Conservation (phyloP, 2,797 vertebrate genomes). For the Phylloscopus collybita region DNA sequence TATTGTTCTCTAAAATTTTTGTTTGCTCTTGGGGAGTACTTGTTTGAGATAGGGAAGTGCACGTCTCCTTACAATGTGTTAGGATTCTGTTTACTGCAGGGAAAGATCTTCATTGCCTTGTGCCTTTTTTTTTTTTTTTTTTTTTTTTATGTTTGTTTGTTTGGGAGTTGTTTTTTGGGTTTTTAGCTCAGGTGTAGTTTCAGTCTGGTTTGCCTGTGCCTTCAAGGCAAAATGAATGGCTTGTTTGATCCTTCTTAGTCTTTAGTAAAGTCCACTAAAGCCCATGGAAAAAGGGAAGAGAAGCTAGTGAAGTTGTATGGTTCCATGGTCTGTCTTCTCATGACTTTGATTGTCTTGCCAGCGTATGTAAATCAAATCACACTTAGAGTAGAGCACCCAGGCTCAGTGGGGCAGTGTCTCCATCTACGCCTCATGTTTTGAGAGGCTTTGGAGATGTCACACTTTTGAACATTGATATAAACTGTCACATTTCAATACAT, state of each 20-base stretch:
- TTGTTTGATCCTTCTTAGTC: neutral
- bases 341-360: neutral
- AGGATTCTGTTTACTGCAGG: neutral
- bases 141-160: too few relatives aligned
- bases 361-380: neutral
- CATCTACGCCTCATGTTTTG: neutral
- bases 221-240: neutral
- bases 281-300: neutral
- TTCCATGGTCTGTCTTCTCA: neutral
- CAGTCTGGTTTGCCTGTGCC: neutral
- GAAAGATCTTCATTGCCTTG: neutral
- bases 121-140: neutral
- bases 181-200: neutral
- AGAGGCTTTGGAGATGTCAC: neutral
- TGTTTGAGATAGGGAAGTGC: neutral
- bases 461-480: neutral
- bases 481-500: neutral
- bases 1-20: neutral
- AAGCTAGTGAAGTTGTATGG: neutral
- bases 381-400: neutral
- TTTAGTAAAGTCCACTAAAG: neutral
- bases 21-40: neutral
- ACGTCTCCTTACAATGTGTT: neutral
- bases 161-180: neutral
- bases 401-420: neutral